Base-by-base conservation (phyloP, 2,888 invertebrate genomes). In the Nemotelus pantherinus region DNA sequence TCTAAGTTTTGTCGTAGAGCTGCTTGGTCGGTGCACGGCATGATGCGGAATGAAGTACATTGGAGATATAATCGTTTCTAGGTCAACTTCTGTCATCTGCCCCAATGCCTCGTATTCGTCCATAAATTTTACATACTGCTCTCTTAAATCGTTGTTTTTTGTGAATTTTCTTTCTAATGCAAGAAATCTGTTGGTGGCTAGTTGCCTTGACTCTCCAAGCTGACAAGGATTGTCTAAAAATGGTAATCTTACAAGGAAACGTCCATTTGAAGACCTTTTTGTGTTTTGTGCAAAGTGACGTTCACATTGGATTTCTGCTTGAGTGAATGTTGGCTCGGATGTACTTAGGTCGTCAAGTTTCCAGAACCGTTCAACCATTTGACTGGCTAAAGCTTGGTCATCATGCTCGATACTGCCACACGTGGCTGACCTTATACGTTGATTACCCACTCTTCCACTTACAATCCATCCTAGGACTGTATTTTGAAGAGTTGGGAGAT, bases 1-100 rank as follows among this genome's bases (percentile, higher is more conserved):
- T n/a, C 78, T 50, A 3, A 76, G 47, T 45, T 70, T 76, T 0
- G 79, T 78, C 7, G 80, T 67, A 0, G 76, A 63, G 60, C 79
- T 79, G 6, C 67, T 55, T 7, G 77, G 74, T 41, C 48, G 58
- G 41, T 78, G 65, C 39, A 79, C 55, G 53, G 47, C n/a, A 41
- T 74, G 77, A 47, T 77, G 74, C 7, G 64, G 72, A 10, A 77
- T 9, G 43, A 77, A 72, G 25, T 72, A 72, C 60, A 55, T 9
- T 5, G 55, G 63, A 2, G 7, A 25, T 9, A 45, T 48, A 47
- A 60, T 10, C 25, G 9, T 25, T 5, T 44, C 44, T 7, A 64
- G 6, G 47, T 65, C 45, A 5, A 65, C n/a, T 45, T 45, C 10
- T n/a, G 44, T 45, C 65, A 45, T 65, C 5, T 63, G 63, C 5